Evolutionary conservation across 1,140 invertebrate genomes (phyloP), one percentile per base, ranked within the genome.

Genomic region (Cheumatopsyche charites): DNA sequence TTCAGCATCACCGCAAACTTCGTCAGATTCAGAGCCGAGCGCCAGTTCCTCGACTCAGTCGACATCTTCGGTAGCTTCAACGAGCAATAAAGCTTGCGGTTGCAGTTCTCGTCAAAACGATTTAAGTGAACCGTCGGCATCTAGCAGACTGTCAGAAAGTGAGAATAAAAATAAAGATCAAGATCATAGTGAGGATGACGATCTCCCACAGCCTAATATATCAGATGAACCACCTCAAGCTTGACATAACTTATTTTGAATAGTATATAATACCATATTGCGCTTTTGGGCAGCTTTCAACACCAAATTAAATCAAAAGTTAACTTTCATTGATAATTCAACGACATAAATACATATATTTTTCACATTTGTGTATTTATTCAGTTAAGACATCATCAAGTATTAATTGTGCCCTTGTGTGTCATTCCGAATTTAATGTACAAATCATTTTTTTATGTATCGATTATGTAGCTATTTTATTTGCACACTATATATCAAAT

Each of bases 171-270:
- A 13, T 25, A 52, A 15, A 6, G 65, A 67, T 12, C n/a, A 52
- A 15, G n/a, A 5, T 11, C 11, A 21, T 45, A 66, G 45, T 11
- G 65, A 67, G 26, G 19, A 62, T 17, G 77, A 77, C 15, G 78
- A 79, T 5, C 78, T 83, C 19, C 82, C 82, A 13, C 80, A 78
- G 19, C 79, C 83, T 42, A 81, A 79, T 66, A 80, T 82, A 0
- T 66, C 82, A n/a, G 82, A 84, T 73, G 82, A 84, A 58, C 82
- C 82, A 11, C 81, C 82, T 19, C 82, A 84, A 52, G 82, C 82
- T 77, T 84, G 82, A 84, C 80, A 63, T 36, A 17, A n/a, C 6
- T 45, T 15, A 3, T 17, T n/a, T 49, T 66, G 47, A 25, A 19
- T 15, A 23, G 47, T 11, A 41, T 42, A 29, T 62, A 26, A 11